These are phyloP conservation scores for Protonibea diacanthus DNA, from an alignment of 2,797 vertebrate species.

Conservation along the genomic window DNA sequence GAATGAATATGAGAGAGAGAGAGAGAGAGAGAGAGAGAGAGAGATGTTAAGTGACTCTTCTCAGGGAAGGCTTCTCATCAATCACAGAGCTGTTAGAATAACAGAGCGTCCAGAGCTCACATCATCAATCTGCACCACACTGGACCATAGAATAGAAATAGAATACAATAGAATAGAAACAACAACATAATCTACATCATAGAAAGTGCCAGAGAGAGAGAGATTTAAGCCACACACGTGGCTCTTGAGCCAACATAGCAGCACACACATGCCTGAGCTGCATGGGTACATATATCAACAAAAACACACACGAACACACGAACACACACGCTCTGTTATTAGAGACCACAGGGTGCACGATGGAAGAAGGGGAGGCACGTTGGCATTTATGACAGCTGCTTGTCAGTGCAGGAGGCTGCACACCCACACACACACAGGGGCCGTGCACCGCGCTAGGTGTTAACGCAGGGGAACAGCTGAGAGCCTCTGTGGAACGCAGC, in stretches of 20 bases:
- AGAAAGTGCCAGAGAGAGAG: conserved; percentile 5
- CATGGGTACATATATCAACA: conserved; percentile 8
- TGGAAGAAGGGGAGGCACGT: conserved; percentile 66
- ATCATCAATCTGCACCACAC: conserved; percentile 78
- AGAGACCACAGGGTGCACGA: conserved; percentile 57
- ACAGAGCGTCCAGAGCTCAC: conserved; percentile 68
- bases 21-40: conserved; percentile 21
- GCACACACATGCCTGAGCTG: conserved; percentile 47
- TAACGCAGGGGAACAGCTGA: conserved; percentile 80
- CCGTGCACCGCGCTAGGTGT: conserved; percentile 64
- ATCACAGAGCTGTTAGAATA: conserved; percentile 87
- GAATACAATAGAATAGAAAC: neutral
- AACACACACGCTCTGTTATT: conserved; percentile 35
- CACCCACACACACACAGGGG: conserved; percentile 6
- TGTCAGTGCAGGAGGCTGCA: conserved; percentile 58
- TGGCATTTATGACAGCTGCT: conserved; percentile 82
- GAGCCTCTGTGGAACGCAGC: conserved; percentile 67
- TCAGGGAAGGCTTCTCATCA: conserved; percentile 81
- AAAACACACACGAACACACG: conserved; percentile 30
- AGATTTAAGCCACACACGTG: conserved; percentile 52
- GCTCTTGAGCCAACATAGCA: conserved; percentile 44
- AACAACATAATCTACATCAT: neutral
- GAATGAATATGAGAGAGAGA: neutral
- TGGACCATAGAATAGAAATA: conserved; percentile 27
- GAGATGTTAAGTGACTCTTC: conserved; percentile 83